Evolutionary conservation across 2,113 vertebrate species (phyloP).

Genomic region (Cyprinodon tularosa): DNA sequence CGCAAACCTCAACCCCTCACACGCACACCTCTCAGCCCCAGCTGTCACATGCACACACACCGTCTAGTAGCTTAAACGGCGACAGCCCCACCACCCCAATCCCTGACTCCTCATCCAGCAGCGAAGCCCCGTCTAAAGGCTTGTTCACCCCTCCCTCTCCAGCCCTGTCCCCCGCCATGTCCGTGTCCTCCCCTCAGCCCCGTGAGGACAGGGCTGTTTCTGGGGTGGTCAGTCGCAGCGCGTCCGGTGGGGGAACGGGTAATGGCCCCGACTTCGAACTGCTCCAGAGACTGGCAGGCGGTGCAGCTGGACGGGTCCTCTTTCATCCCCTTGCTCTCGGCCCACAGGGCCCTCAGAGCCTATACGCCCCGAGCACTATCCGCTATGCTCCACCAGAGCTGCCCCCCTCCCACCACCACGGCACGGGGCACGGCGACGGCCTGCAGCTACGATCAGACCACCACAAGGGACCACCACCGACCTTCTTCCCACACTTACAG

Average conservation of each 20-base stretch:
- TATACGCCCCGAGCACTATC: slow-evolving; percentile 88
- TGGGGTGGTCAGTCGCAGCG: slow-evolving; percentile 48
- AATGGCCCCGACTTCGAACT: slow-evolving; percentile 82
- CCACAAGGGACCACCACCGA: slow-evolving; percentile 78
- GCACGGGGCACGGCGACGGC: slow-evolving; percentile 68
- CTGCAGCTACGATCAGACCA: slow-evolving; percentile 73
- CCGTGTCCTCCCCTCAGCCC: slow-evolving; percentile 76
- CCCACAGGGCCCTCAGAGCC: slow-evolving; percentile 82
- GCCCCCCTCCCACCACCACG: slow-evolving; percentile 72
- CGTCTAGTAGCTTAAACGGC: slow-evolving; percentile 74
- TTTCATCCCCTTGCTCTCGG: slow-evolving; percentile 84
- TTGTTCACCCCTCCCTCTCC: slow-evolving; percentile 79
- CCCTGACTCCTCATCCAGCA: slow-evolving; percentile 77
- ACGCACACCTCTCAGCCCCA: slow-evolving; percentile 54
- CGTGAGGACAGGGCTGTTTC: slow-evolving; percentile 73
- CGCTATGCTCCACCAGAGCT: slow-evolving; percentile 89
- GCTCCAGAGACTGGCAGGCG: slow-evolving; percentile 83
- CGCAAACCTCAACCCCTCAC: slow-evolving; percentile 48
- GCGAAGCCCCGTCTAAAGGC: slow-evolving; percentile 71
- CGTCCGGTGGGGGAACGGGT: slow-evolving; percentile 17
- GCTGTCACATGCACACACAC: slow-evolving; percentile 68
- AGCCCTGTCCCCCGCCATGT: slow-evolving; percentile 77
- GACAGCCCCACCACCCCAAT: slow-evolving; percentile 77
- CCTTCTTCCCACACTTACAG: slow-evolving; percentile 89
- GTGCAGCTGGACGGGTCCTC: slow-evolving; percentile 81